phyloP scores from a whole-genome alignment of 2,113 vertebrate genomes.

The Prunella himalayana region DNA sequence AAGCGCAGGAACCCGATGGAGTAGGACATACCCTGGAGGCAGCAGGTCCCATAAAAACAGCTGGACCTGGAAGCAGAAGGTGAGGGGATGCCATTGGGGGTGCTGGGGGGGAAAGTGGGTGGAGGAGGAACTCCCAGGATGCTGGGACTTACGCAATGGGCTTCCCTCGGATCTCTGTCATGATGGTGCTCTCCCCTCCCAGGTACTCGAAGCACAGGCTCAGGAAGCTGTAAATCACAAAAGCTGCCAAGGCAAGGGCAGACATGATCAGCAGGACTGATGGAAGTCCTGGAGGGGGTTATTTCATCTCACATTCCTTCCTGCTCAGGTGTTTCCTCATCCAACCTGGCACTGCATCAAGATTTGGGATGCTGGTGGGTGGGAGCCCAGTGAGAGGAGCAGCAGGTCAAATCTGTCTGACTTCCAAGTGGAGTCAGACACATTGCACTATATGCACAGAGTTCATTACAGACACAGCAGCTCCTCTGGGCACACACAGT shows the following conservation, averaged over 20 bases:
- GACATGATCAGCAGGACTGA: not conserved
- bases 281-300: not conserved
- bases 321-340: not conserved
- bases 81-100: not conserved
- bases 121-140: not conserved
- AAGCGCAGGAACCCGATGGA: slow-evolving; percentile 96
- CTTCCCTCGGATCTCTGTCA: slow-evolving; percentile 94
- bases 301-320: not conserved
- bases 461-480: not conserved
- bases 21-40: slow-evolving; percentile 86
- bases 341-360: not conserved
- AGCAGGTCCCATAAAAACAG: slow-evolving; percentile 91
- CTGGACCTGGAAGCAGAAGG: slow-evolving; percentile 79
- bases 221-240: slow-evolving; percentile 98
- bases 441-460: fast-evolving
- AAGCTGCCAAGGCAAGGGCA: slow-evolving; percentile 75
- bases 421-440: not conserved
- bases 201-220: slow-evolving; percentile 97
- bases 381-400: not conserved
- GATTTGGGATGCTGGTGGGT: not conserved
- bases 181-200: slow-evolving; percentile 94
- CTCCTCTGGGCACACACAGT: not conserved
- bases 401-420: not conserved
- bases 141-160: slow-evolving; percentile 80
- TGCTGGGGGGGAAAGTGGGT: not conserved